Percentiles rank a stretch among this genome's conserved stretches.
These are phyloP conservation scores for Pseudococcus jackbeardsleyi DNA, from an alignment of 2,888 invertebrate species.

Conservation along the genomic window DNA sequence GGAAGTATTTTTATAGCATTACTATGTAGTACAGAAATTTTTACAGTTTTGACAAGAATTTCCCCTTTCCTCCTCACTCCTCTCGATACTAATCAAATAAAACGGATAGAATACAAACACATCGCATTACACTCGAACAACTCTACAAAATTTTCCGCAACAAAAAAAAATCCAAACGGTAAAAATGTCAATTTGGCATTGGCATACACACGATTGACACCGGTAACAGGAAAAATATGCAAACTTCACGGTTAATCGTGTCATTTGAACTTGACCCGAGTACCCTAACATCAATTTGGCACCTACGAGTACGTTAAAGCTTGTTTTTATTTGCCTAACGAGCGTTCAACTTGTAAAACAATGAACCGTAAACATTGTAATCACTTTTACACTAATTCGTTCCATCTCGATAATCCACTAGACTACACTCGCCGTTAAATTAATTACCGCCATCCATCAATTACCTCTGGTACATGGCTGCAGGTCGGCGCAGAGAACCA, in stretches of 20 bases:
- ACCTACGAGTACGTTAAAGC: background rate
- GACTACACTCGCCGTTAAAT: constrained; percentile 38
- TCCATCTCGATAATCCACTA: constrained; percentile 40
- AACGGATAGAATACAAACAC: too few species aligned
- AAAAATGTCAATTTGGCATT: background rate
- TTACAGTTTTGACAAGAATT: too few species aligned
- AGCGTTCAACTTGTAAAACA: constrained; percentile 46
- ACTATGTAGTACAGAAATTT: too few species aligned
- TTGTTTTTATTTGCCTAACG: constrained; percentile 38
- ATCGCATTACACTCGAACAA: too few species aligned
- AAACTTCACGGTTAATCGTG: background rate
- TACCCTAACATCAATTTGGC: constrained; percentile 9
- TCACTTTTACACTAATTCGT: constrained; percentile 48
- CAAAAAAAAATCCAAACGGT: background rate
- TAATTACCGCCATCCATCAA: constrained; percentile 23
- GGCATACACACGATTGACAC: background rate
- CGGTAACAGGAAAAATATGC: constrained; percentile 17
- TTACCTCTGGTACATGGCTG: background rate
- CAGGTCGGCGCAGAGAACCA: background rate
- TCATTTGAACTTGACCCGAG: constrained; percentile 27
- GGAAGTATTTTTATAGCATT: too few species aligned
- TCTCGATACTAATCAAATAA: too few species aligned
- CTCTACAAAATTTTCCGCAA: too few species aligned
- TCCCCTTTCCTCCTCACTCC: too few species aligned
- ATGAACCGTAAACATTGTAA: constrained; percentile 48